Evolutionary conservation across 2,888 invertebrate species (phyloP), one percentile per base, ranked within the genome.

Genomic region (Pandemis corylana): DNA sequence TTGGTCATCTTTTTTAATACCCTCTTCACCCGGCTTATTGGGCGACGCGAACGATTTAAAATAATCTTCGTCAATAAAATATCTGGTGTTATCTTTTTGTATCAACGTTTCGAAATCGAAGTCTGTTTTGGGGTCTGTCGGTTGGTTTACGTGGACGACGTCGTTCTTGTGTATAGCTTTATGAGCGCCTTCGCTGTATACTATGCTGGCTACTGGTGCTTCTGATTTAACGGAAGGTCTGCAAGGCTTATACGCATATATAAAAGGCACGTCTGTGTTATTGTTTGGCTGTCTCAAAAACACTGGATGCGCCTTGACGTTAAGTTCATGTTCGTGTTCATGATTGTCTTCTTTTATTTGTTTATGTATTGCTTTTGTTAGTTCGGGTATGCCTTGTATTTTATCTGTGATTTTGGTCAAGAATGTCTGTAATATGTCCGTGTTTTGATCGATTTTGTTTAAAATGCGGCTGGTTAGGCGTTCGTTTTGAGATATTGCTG

Each of bases 371-470:
- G 9, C 68, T 13, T 20, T 28, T n/a, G 72, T 44, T 42, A 70
- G 42, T 7, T 44, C n/a, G 13, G 76, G 75, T 1, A 69, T 7
- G 20, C 77, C 62, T 15, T 77, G 78, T 0, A 87, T 77, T 70
- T 80, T 86, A 0, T 84, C 82, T 0, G 85, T 76, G 10, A 93
- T 69, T 80, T 89, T 90, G n/a, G 80, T 72, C 9, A 94, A 77
- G 65, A 93, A 91, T 0, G 65, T 76, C 77, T 90, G 84, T 10
- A 93, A 71, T 13, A 90, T 80, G 36, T 87, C 84, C 0, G 93
- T 92, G 63, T 93, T 93, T 72, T 77, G 84, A 51, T 92, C 89
- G 0, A 93, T 89, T 77, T 90, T 90, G n/a, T 82, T 84, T 20
- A 94, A 76, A 15, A 94, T 89, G 77, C 87, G 85, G 20, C 85